Percentiles rank a stretch among this genome's conserved stretches.
Evolutionary conservation across 2,113 vertebrate species (phyloP).

Genomic region (Indicator maculatus): DNA sequence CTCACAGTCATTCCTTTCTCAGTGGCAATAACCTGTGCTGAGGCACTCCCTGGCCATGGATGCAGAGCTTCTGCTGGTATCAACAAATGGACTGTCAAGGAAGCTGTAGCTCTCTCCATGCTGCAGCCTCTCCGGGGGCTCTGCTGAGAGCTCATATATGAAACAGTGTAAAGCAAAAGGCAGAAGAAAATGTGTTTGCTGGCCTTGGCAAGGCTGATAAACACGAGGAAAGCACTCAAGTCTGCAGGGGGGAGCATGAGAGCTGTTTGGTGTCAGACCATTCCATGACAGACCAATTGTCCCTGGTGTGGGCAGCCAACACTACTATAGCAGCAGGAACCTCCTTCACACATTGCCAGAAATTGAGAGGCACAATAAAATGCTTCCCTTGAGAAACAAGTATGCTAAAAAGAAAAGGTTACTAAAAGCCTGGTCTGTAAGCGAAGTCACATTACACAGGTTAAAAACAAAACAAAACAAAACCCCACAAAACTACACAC

Average conservation of each 20-base stretch:
- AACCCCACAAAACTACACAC: too few relatives aligned
- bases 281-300: not conserved
- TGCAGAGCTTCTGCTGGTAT: not conserved
- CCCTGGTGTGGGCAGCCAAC: not conserved
- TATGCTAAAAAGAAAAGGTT: not conserved
- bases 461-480: not conserved
- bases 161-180: not conserved
- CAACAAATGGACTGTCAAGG: not conserved
- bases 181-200: not conserved
- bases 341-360: not conserved
- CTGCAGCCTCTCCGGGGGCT: not conserved
- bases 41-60: not conserved
- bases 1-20: not conserved
- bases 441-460: not conserved
- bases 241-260: fast-evolving
- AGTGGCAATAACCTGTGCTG: not conserved
- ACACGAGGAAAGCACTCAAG: not conserved
- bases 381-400: not conserved
- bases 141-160: not conserved
- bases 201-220: not conserved
- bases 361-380: not conserved
- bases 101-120: not conserved
- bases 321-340: not conserved
- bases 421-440: not conserved
- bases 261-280: not conserved